Percentiles rank a stretch among this genome's conserved stretches.
Evolutionary conservation across 2,797 vertebrate species (phyloP).

Genomic region (Peromyscus eremicus): DNA sequence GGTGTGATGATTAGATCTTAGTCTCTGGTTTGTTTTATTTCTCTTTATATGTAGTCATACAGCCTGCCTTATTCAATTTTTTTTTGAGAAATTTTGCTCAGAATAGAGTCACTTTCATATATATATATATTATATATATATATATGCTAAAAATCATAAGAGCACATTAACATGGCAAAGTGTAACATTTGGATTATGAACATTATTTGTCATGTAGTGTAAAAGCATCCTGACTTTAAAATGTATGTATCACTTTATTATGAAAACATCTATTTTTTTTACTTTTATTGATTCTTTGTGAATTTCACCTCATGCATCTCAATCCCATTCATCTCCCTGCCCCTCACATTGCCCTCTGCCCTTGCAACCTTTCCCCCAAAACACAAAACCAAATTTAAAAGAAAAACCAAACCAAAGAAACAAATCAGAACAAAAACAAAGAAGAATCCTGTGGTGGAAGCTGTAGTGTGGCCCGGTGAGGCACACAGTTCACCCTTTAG

Average conservation of each 20-base stretch:
- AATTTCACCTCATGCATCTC: background rate
- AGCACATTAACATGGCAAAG: background rate
- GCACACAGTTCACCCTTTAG: background rate
- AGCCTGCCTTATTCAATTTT: background rate
- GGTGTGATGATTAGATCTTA: background rate
- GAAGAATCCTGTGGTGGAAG: background rate
- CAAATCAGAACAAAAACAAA: background rate
- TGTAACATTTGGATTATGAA: background rate
- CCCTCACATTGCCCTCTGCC: background rate
- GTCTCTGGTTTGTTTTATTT: background rate
- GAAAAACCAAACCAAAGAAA: background rate
- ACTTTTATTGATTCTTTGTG: background rate
- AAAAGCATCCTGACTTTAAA: background rate
- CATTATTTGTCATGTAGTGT: background rate
- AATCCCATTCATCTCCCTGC: too few species aligned
- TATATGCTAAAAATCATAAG: background rate
- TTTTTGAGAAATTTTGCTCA: slow-evolving; percentile 8
- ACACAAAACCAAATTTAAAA: background rate
- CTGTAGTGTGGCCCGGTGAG: background rate
- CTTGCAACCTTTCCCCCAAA: background rate
- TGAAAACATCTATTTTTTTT: background rate
- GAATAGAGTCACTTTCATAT: background rate
- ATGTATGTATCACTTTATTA: background rate
- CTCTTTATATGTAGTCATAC: background rate
- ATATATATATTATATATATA: background rate